Percentiles rank a stretch among this genome's conserved stretches.
These are phyloP conservation scores for Cyprinella venusta DNA, from an alignment of 2,797 vertebrate species.

Conservation along the genomic window DNA sequence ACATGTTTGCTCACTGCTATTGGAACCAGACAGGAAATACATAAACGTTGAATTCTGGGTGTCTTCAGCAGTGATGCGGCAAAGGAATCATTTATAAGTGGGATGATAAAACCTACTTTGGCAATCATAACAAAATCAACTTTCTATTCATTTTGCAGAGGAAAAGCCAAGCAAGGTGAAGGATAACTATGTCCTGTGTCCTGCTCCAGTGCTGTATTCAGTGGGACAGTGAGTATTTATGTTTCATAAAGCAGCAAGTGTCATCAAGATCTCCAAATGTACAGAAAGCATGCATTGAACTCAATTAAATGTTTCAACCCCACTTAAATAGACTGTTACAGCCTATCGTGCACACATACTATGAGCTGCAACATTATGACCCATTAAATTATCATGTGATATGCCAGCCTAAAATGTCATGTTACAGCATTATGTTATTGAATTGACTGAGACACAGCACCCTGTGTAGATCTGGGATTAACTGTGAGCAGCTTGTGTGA, in stretches of 20 bases:
- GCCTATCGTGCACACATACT: background rate
- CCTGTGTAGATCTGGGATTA: constrained; percentile 29
- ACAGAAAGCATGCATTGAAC: background rate
- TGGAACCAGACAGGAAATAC: constrained; percentile 36
- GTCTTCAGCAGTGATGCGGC: background rate
- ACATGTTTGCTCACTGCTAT: constrained; percentile 8
- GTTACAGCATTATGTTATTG: constrained; percentile 24
- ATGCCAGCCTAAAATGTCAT: constrained; percentile 4
- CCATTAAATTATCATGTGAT: constrained; percentile 7
- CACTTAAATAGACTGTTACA: background rate
- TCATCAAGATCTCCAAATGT: constrained; percentile 1
- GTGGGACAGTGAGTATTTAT: constrained; percentile 89
- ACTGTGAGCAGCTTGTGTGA: constrained; percentile 45
- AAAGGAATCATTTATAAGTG: background rate
- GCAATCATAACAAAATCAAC: constrained; percentile 13
- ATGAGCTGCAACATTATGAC: constrained; percentile 12
- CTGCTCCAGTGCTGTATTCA: constrained; percentile 84
- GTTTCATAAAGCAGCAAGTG: constrained; percentile 4
- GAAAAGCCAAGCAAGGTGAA: constrained; percentile 79
- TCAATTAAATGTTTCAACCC: background rate
- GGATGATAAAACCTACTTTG: background rate
- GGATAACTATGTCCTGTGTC: constrained; percentile 85
- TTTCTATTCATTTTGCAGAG: constrained; percentile 75
- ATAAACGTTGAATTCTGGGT: background rate
- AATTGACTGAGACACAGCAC: background rate